A percentile compares a stretch with the other conserved stretches of the same genome.
Conservation (phyloP, 2,113 vertebrate species). For the Hippocampus comes region DNA sequence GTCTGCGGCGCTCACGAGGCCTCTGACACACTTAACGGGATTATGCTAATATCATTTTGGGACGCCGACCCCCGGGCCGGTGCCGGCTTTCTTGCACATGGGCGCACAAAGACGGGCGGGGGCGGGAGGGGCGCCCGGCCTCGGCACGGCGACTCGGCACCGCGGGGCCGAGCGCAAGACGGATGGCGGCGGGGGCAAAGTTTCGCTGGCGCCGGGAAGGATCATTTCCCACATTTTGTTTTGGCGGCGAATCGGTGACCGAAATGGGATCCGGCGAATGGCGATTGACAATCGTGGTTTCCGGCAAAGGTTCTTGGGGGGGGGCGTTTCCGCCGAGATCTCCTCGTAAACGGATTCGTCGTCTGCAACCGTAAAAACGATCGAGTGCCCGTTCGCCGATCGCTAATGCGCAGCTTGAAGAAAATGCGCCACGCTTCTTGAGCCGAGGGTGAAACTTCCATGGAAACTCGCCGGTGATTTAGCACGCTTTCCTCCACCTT, state of each 20-base stretch:
- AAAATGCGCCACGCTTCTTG: constrained; percentile 68
- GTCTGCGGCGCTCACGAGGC: constrained; percentile 63
- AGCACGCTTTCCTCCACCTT: constrained; percentile 42
- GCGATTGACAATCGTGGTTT: neutral
- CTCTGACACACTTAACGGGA: constrained; percentile 78
- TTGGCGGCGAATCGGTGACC: neutral
- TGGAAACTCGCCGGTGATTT: constrained; percentile 61
- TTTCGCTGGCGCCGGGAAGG: constrained; percentile 25
- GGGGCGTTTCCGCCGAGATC: neutral
- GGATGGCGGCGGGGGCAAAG: constrained; percentile 56
- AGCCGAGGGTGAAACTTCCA: constrained; percentile 54
- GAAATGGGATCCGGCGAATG: neutral
- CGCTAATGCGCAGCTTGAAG: constrained; percentile 18
- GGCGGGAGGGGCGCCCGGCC: constrained; percentile 53
- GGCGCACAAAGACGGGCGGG: constrained; percentile 67
- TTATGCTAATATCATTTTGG: constrained; percentile 79
- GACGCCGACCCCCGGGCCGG: constrained; percentile 67
- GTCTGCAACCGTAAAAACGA: neutral
- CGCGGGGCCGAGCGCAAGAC: constrained; percentile 53
- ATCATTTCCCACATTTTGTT: constrained; percentile 6
- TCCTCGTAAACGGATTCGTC: neutral
- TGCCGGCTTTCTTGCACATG: constrained; percentile 72
- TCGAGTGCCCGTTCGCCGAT: neutral
- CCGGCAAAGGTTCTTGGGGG: neutral
- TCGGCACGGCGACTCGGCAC: constrained; percentile 59